Base-by-base conservation (phyloP, 2,888 invertebrate genomes). In the Hemaris fuciformis region DNA sequence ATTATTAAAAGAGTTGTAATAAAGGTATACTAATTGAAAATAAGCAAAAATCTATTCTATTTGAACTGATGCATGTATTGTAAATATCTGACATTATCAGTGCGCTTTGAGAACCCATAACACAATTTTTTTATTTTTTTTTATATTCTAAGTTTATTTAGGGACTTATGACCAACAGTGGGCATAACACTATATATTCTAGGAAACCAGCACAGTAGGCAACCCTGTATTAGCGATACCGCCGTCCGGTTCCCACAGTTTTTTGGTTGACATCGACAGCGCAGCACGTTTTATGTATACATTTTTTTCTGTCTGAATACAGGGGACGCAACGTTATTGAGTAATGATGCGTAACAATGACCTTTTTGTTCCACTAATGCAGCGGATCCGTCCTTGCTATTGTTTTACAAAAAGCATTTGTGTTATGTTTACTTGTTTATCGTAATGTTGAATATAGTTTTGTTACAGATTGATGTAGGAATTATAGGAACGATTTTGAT, bases 341-440 rank as follows among this genome's bases (percentile, higher is more conserved):
- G 77, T 85, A 84, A 84, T 86, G 85, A 81, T 75, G 79, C 85
- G 80, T 81, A 81, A 80, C 83, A 77, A 76, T 81, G 79, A 81
- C 83, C 82, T 86, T 86, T 84, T 78, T 76, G 75, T 77, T 65
- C 67, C 59, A 71, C 70, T 73, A 71, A 70, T 73, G 74, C 69
- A 66, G 60, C 68, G 67, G 66, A 66, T 67, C 69, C 70, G 75
- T 67, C 79, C 77, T 81, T 77, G 76, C 80, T 70, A 78, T 83
- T 83, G 82, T 83, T 79, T 73, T 69, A 59, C 60, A 66, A 64
- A 66, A 62, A 59, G 7, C 61, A 62, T 71, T 73, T 71, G 67
- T 70, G 72, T 73, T 46, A 42, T 67, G 62, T 69, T 65, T 66
- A 69, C 45, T 23, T 34, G 48, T 25, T 41, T n/a, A 34, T 13